These are phyloP conservation scores for Apamea epomidion DNA, from an alignment of 2,888 invertebrate genomes.

Conservation along the genomic window DNA sequence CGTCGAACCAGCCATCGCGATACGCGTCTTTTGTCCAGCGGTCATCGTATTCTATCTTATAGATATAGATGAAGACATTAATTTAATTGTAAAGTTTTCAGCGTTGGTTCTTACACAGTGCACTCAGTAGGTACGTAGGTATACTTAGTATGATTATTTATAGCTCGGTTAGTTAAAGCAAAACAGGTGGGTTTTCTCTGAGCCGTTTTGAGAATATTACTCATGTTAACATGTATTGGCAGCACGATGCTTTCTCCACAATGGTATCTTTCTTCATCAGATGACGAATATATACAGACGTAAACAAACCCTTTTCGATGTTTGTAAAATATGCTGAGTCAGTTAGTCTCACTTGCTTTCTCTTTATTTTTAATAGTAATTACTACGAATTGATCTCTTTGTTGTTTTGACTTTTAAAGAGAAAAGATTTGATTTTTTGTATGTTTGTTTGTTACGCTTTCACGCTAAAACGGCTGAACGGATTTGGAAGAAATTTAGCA, in stretches of 20 bases:
- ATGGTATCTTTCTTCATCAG: slow-evolving; percentile 22
- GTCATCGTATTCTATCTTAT: too few species aligned
- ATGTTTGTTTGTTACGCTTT: too few species aligned
- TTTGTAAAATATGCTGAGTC: background rate
- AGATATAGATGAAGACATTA: too few species aligned
- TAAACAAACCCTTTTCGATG: slow-evolving; percentile 30
- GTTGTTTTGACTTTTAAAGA: background rate
- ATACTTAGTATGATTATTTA: background rate
- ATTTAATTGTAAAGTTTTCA: background rate
- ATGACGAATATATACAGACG: slow-evolving; percentile 4
- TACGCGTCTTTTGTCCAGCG: too few species aligned
- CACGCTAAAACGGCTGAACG: too few species aligned
- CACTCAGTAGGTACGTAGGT: background rate
- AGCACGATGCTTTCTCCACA: background rate
- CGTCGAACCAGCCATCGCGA: too few species aligned
- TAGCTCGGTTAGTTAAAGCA: slow-evolving; percentile 12
- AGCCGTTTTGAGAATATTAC: slow-evolving; percentile 25
- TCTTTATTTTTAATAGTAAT: background rate
- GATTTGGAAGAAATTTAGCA: too few species aligned
- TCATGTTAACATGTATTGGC: slow-evolving; percentile 32
- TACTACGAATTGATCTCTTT: background rate
- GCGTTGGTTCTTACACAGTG: background rate
- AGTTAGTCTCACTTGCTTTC: background rate
- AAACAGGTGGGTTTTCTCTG: slow-evolving; percentile 37
- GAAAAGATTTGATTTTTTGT: too few species aligned